Percentiles rank a stretch among this genome's conserved stretches.
Conservation (phyloP, 1,140 invertebrate species). For the Procambarus virginalis region DNA sequence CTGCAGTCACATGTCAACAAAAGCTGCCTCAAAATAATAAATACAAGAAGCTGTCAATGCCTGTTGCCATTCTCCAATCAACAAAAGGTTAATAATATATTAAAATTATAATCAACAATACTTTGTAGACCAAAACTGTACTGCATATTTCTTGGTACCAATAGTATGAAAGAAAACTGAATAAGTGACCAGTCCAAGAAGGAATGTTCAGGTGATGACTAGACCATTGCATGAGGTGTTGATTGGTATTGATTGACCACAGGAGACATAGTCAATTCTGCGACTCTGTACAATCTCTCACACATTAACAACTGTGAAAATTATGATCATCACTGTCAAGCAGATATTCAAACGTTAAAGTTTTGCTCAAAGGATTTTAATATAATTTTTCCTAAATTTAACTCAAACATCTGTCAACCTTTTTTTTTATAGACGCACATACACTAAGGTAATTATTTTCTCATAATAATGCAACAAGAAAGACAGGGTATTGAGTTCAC, state of each 20-base stretch:
- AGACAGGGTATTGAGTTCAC: background rate
- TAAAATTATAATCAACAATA: background rate
- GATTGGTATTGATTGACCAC: background rate
- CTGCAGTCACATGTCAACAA: slow-evolving; percentile 21
- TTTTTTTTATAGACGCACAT: background rate
- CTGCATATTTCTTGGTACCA: background rate
- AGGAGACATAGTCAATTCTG: background rate
- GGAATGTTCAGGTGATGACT: background rate
- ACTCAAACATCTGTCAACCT: no score
- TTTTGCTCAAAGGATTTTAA: background rate
- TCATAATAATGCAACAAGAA: background rate
- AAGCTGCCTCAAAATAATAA: slow-evolving; percentile 7
- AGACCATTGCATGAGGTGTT: background rate
- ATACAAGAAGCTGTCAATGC: background rate
- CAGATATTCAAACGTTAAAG: background rate
- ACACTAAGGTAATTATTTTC: background rate
- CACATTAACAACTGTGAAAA: background rate
- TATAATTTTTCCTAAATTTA: background rate
- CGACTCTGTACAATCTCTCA: background rate
- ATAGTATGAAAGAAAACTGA: background rate
- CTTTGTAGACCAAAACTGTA: background rate
- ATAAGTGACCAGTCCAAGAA: no score
- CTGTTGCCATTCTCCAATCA: background rate
- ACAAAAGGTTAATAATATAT: background rate
- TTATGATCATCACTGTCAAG: background rate